Conservation (phyloP, 2,113 vertebrate genomes). For the Pseudolaguvia tuberculata region DNA sequence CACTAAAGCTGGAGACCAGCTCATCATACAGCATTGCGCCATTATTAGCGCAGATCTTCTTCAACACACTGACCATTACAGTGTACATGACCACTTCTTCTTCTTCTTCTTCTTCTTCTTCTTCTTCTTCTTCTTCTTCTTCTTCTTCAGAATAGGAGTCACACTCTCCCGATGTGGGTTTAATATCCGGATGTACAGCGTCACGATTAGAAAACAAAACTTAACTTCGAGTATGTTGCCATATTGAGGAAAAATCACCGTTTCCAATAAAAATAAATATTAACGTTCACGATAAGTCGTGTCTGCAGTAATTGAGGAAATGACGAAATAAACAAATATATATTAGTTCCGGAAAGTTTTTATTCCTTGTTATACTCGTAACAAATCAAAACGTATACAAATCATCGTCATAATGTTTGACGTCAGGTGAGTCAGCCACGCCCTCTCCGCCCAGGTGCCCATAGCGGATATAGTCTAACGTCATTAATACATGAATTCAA, state of each 20-base stretch:
- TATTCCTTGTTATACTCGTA: too few species aligned
- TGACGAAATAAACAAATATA: not conserved
- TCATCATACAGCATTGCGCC: conserved; percentile 37
- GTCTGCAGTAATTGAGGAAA: too few species aligned
- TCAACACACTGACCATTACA: conserved; percentile 35
- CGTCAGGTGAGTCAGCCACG: too few species aligned
- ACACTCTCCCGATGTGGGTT: not conserved
- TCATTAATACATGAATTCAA: too few species aligned
- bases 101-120: too few species aligned
- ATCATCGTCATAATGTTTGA: too few species aligned
- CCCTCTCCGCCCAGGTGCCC: too few species aligned
- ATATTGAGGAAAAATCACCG: conserved; percentile 10
- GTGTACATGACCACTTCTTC: not conserved
- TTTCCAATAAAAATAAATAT: too few species aligned
- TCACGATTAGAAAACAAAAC: conserved; percentile 65
- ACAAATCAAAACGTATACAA: too few species aligned
- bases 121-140: too few species aligned
- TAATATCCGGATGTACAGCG: not conserved
- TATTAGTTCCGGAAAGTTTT: not conserved
- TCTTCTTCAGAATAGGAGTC: not conserved
- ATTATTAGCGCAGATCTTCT: conserved; percentile 49
- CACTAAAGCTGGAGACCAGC: conserved; percentile 5
- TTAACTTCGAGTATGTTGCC: conserved; percentile 8
- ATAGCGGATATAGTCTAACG: too few species aligned
- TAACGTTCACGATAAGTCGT: not conserved